These are phyloP conservation scores for Bombus polaris DNA, from an alignment of 1,140 invertebrate genomes.

Conservation along the genomic window DNA sequence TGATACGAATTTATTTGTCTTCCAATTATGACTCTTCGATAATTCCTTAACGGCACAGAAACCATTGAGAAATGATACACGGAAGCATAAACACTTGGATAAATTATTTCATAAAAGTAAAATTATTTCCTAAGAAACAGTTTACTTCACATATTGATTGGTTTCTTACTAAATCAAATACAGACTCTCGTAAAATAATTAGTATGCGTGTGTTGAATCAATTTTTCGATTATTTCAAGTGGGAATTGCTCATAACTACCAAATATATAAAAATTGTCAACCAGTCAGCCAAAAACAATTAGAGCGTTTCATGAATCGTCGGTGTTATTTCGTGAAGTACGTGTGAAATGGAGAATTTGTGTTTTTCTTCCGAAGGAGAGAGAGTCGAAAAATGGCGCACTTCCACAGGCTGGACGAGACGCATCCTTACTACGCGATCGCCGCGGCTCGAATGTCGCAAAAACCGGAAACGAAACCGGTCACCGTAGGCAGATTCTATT, in stretches of 20 bases:
- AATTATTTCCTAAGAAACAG: too few relatives aligned
- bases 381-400: slow-evolving; percentile 69
- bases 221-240: background rate
- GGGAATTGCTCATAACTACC: background rate
- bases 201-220: too few relatives aligned
- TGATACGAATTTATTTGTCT: background rate
- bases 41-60: background rate
- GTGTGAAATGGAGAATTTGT: slow-evolving; percentile 27
- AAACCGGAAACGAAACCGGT: slow-evolving; percentile 70
- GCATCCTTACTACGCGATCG: slow-evolving; percentile 73
- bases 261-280: background rate
- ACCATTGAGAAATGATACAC: too few relatives aligned
- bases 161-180: background rate
- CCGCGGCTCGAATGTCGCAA: slow-evolving; percentile 73
- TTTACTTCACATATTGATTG: background rate
- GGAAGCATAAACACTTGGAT: background rate
- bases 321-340: background rate
- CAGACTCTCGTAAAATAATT: background rate
- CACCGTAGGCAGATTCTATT: slow-evolving; percentile 72
- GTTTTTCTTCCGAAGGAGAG: slow-evolving; percentile 50
- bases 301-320: background rate
- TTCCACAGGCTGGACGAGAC: slow-evolving; percentile 68
- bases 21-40: background rate
- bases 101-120: background rate
- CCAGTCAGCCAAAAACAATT: too few relatives aligned